Evolutionary conservation across 1,140 invertebrate genomes (phyloP), one percentile per base, ranked within the genome.

Genomic region (Riptortus pedestris): DNA sequence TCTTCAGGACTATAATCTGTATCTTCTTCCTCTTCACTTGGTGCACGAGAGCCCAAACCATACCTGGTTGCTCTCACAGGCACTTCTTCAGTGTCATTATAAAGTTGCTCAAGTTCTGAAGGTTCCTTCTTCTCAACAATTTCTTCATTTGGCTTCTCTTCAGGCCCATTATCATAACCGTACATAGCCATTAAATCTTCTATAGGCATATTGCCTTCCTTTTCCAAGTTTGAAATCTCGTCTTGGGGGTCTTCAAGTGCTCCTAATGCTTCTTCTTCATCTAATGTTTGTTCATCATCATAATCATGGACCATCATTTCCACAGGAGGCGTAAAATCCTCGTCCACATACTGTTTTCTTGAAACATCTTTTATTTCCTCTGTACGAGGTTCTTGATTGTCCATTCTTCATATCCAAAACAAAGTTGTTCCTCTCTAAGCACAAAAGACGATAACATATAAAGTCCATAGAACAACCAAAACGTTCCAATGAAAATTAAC

Each of bases 301-400:
- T 92, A 96, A 77, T 96, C 93, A 84, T 96, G 90, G 64, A 96
- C 85, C 79, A 96, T 85, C 90, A 96, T 92, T 76, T 95, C 92
- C 51, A 82, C 82, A 33, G 80, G 77, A 43, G 85, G 83, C 72
- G 84, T 84, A 78, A 87, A 85, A 68, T 86, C 84, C 68, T 80
- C 77, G 73, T 77, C 76, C 24, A 55, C 51, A 4, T 27, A 24
- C 20, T 1, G 4, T 55, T 55, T 55, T 26, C 18, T 12, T 14
- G 11, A 55, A 24, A 26, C 24, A 24, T 18, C 24, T 26, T 55
- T 55, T 20, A 27, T 14, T 4, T 55, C 51, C 51, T 55, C 51
- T 55, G 14, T 55, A 24, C 18, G 51, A 55, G 51, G 51, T 55
- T 18, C 24, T 26, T 27, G 51, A 55, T 26, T 24, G 51, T 55